Conservation (phyloP, 2,797 vertebrate species). For the Nothura maculosa region DNA sequence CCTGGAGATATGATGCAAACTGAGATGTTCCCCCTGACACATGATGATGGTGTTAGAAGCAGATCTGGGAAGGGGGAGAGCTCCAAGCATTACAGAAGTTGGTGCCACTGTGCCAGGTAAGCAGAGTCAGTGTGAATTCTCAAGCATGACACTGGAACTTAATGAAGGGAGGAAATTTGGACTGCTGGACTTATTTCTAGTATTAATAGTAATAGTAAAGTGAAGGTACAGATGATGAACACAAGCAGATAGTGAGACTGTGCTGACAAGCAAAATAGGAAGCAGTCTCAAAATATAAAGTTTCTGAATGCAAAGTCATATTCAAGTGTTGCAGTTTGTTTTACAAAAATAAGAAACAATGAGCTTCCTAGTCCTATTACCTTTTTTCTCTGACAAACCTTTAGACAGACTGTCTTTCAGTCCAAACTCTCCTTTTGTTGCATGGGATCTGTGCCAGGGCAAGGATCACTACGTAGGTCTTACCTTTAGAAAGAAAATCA, state of each 20-base stretch:
- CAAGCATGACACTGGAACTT: not conserved
- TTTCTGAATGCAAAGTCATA: not conserved
- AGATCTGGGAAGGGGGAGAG: not conserved
- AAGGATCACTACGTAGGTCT: not conserved
- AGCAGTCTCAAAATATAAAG: not conserved
- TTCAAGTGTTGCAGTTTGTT: not conserved
- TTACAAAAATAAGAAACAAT: not conserved
- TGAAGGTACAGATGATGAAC: not conserved
- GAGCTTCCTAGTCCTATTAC: not conserved
- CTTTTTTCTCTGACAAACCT: not conserved
- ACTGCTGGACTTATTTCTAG: not conserved
- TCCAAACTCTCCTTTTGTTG: not conserved
- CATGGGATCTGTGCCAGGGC: not conserved
- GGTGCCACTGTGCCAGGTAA: not conserved
- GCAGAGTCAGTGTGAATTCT: not conserved
- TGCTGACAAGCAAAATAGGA: not conserved
- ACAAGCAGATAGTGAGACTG: not conserved
- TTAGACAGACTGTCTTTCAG: not conserved
- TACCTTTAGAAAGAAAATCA: not conserved
- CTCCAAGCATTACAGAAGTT: not conserved
- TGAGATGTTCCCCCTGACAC: accelerated
- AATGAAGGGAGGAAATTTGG: not conserved
- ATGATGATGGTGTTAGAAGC: not conserved
- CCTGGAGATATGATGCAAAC: accelerated
- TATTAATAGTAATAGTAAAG: not conserved